phyloP scores from a whole-genome alignment of 2,888 invertebrate species.

The Scrobipalpa costella region DNA sequence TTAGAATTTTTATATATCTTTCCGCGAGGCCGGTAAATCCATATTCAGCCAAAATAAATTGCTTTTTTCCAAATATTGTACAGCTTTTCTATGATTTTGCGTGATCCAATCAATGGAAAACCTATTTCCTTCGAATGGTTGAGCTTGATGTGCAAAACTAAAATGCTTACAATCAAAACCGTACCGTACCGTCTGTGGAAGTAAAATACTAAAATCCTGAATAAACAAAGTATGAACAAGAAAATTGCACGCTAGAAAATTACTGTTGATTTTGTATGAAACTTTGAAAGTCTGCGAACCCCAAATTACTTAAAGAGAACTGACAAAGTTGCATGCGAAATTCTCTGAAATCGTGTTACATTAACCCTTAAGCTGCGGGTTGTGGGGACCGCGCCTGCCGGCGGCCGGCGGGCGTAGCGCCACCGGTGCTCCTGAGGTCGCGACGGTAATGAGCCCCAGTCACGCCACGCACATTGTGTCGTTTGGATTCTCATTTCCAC shows the following conservation, averaged over 20 bases:
- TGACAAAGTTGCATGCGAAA: constrained; percentile 7
- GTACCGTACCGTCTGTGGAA: background rate
- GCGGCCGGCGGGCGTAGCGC: background rate
- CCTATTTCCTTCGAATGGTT: constrained; percentile 10
- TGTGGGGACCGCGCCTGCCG: background rate
- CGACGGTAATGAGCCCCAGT: constrained; percentile 21
- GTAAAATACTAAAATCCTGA: background rate
- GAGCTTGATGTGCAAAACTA: constrained; percentile 11
- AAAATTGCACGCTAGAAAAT: background rate
- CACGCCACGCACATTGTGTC: constrained; percentile 26
- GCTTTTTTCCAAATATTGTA: constrained; percentile 13
- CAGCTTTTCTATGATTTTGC: constrained; percentile 3
- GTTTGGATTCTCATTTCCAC: constrained; percentile 26
- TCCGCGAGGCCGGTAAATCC: background rate
- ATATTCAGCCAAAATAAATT: constrained; percentile 17
- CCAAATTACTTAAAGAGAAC: constrained; percentile 2
- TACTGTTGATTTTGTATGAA: constrained; percentile 6
- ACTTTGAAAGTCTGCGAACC: constrained; percentile 7
- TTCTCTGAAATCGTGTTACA: background rate
- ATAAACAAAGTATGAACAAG: constrained; percentile 11
- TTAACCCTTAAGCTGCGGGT: background rate
- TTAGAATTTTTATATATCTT: constrained; percentile 17
- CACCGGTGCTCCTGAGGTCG: constrained; percentile 4
- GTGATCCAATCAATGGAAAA: constrained; percentile 17
- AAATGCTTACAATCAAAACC: background rate